Conservation (phyloP, 2,797 vertebrate species). For the Sibirionetta formosa region DNA sequence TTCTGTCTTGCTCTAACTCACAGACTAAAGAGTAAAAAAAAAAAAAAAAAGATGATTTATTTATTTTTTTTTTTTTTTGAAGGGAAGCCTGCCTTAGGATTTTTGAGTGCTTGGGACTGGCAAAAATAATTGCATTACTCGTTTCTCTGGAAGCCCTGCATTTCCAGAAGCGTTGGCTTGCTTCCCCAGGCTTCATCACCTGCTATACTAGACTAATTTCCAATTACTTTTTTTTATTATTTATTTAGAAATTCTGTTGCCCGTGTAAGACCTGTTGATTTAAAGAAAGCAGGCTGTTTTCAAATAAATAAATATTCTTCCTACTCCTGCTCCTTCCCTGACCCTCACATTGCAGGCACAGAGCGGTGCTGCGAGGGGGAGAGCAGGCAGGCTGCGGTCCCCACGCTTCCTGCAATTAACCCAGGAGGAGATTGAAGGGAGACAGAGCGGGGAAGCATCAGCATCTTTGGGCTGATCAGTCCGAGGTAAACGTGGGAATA, state of each 20-base stretch:
- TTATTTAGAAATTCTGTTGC: not conserved
- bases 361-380: not conserved
- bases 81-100: not conserved
- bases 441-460: constrained; percentile 14
- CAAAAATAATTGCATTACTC: not conserved
- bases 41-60: constrained; percentile 32
- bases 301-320: not conserved
- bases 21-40: constrained; percentile 24
- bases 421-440: constrained; percentile 12
- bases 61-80: not conserved
- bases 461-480: constrained; percentile 15
- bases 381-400: not conserved
- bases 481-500: not conserved
- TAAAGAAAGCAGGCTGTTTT: not conserved
- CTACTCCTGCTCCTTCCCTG: not conserved
- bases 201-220: not conserved
- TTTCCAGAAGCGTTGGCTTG: not conserved
- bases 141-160: not conserved
- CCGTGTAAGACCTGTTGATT: not conserved
- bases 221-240: not conserved
- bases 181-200: not conserved
- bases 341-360: not conserved
- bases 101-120: not conserved
- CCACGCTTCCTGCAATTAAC: constrained; percentile 47
- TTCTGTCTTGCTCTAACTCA: not conserved